Evolutionary conservation across 2,113 vertebrate genomes (phyloP).

Genomic region (Garra rufa): DNA sequence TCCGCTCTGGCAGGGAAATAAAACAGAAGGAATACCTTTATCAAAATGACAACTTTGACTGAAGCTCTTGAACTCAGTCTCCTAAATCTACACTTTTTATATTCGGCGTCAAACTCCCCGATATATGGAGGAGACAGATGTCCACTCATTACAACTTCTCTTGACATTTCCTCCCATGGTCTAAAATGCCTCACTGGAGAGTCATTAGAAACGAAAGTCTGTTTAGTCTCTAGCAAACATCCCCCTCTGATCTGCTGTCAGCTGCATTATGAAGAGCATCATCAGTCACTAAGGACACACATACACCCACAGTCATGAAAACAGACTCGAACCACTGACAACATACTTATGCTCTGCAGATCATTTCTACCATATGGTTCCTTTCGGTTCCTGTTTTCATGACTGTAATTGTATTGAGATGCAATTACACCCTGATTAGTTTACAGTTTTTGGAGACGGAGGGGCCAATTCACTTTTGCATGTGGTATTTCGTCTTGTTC

Average conservation of each 20-base stretch:
- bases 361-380: not conserved
- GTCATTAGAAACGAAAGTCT: constrained; percentile 25
- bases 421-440: constrained; percentile 30
- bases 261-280: constrained; percentile 46
- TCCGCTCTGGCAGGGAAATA: not conserved
- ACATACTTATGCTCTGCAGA: constrained; percentile 4
- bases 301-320: not conserved
- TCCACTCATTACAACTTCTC: constrained; percentile 29
- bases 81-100: constrained; percentile 13
- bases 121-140: constrained; percentile 31
- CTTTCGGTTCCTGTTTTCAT: constrained; percentile 5
- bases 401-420: constrained; percentile 1
- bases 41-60: constrained; percentile 9
- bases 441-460: constrained; percentile 6
- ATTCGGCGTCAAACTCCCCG: constrained; percentile 16
- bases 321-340: constrained; percentile 24
- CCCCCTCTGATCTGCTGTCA: constrained; percentile 50
- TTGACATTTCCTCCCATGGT: constrained; percentile 40
- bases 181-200: constrained; percentile 41
- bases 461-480: not conserved
- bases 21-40: constrained; percentile 8
- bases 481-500: not conserved
- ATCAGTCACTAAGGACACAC: constrained; percentile 32
- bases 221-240: constrained; percentile 48
- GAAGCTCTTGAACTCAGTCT: constrained; percentile 17